phyloP scores from a whole-genome alignment of 2,113 vertebrate species.

The Penelope pileata region DNA sequence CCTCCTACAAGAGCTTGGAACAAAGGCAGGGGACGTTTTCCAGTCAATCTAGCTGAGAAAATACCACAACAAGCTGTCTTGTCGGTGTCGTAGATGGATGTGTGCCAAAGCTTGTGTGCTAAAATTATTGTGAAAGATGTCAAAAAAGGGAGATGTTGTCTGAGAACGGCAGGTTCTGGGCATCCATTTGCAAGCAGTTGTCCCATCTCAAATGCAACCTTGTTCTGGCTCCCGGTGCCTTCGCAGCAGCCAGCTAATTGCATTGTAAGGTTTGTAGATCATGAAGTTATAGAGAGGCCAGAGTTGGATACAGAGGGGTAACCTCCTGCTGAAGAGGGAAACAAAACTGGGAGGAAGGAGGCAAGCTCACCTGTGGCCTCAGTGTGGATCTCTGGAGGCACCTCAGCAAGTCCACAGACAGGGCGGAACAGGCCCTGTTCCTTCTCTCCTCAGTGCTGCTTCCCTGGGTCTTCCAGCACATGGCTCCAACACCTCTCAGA shows the following conservation, averaged over 20 bases:
- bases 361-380: neutral
- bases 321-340: neutral
- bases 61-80: neutral
- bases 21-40: neutral
- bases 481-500: rapidly evolving
- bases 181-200: neutral
- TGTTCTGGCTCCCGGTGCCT: neutral
- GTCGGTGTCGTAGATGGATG: neutral
- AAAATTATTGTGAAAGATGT: neutral
- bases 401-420: neutral
- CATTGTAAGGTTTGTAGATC: neutral
- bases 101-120: neutral
- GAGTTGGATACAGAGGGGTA: neutral
- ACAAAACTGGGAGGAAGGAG: neutral
- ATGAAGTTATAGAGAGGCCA: neutral
- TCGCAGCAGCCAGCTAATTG: neutral
- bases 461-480: neutral
- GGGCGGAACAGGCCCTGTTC: neutral
- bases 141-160: neutral
- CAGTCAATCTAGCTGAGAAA: neutral
- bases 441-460: neutral
- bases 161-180: neutral
- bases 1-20: neutral
- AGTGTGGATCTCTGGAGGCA: neutral
- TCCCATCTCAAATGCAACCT: neutral